Base-by-base conservation (phyloP, 1,140 invertebrate genomes). In the Drosophila nigromelanica region DNA sequence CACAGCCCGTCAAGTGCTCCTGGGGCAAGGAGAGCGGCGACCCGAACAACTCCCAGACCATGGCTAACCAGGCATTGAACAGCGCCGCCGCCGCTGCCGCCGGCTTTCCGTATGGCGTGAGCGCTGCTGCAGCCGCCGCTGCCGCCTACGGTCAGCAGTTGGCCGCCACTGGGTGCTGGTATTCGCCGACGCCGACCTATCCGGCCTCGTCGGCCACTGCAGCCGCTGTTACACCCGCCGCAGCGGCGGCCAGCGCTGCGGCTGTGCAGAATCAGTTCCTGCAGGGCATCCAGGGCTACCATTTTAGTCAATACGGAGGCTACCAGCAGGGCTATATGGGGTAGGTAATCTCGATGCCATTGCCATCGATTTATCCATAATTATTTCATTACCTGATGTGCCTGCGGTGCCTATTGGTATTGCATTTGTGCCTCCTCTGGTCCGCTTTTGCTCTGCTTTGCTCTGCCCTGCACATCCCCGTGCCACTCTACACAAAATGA, bases 11-110 rank as follows among this genome's bases (percentile, higher is more conserved):
- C n/a, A 99, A 99, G 93, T 99, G 98, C 93, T 99, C 98, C 76
- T 99, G 99, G 99, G 99, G 99, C 47, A 99, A 99, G 93, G 98
- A 99, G 91, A 97, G 97, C 56, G 97, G 97, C n/a, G 95, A 98
- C 91, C 96, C 96, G 1, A 97, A 96, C 91, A 97, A 97, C 89
- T 95, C 95, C 6, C 95, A 96, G 89, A 93, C 95, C 62, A 93
- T 94, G 62, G 94, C 94, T 89, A 95, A 93, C 92, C 94, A 92
- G 92, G 92, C 92, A 14, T 76, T 91, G 37, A 91, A 89, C 55
- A 91, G 80, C 24, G 82, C 90, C 55, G 83, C 83, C 4, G 83
- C 83, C n/a, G 83, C 83, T 11, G 90, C 90, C 11, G 90, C 90
- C 30, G 90, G 90, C 6, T 92, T 80, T 58, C 90, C 91, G 5